Evolutionary conservation across 2,797 vertebrate species (phyloP).

Genomic region (Coregonus suidteri): DNA sequence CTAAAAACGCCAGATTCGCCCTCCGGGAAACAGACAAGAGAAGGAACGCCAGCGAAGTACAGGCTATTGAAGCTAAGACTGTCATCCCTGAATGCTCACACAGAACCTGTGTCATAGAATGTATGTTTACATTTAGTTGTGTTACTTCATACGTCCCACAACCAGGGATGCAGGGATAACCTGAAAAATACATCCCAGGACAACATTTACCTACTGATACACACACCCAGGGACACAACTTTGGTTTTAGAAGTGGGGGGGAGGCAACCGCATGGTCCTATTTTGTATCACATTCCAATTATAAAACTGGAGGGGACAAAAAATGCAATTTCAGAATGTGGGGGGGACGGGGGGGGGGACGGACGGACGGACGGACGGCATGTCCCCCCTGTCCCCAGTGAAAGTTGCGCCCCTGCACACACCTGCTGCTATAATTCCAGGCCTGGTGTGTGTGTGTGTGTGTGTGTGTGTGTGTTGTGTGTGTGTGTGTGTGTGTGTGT

Average conservation of each 20-base stretch:
- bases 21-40: background rate
- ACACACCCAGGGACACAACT: slow-evolving; percentile 12
- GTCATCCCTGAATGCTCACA: background rate
- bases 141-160: background rate
- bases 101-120: background rate
- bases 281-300: too few relatives aligned
- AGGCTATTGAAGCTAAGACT: background rate
- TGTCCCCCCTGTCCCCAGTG: too few relatives aligned
- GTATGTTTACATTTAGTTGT: background rate
- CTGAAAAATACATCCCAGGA: background rate
- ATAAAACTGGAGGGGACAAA: too few relatives aligned
- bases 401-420: slow-evolving; percentile 4
- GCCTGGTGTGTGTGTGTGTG: background rate
- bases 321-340: too few relatives aligned
- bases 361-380: too few relatives aligned
- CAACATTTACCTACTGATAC: background rate
- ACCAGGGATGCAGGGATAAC: background rate
- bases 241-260: background rate
- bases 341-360: too few relatives aligned
- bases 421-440: slow-evolving; percentile 27
- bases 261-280: too few relatives aligned
- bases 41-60: background rate
- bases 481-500: background rate
- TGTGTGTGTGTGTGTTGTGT: background rate
- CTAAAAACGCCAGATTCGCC: background rate